Evolutionary conservation across 2,888 invertebrate genomes (phyloP), one percentile per base, ranked within the genome.

Genomic region (Noctua fimbriata): DNA sequence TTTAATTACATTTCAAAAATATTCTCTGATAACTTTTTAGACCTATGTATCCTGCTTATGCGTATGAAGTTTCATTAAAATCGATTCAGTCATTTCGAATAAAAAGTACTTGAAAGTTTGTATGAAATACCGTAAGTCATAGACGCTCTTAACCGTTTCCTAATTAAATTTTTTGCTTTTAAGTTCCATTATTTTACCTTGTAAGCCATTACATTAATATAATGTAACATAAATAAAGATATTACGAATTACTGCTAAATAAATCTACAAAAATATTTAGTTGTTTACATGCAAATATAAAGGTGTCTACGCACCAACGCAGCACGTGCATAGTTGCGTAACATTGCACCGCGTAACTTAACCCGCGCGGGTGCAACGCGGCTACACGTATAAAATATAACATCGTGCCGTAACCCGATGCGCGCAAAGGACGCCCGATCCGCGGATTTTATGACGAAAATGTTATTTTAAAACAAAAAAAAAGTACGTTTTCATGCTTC

Each of bases 261-360:
- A 28, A 60, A 60, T 28, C 28, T 10, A 32, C 32, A 21, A 21
- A 36, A 32, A 65, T 36, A 65, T 65, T 67, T 44, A 4, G n/a
- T 67, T 44, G 28, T 80, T 67, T 41, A 80, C 58, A 44, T 60
- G 6, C 16, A 60, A 79, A 66, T 47, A 72, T 79, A 79, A 79
- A 79, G 79, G 49, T 36, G 58, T 24, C 12, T 44, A 74, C 32
- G 52, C 49, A 80, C 41, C 32, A 67, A 12, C 44, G n/a, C 58
- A 67, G 44, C 81, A 80, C 79, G 79, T 81, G 74, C 28, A 32
- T 21, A 32, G 49, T 79, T 74, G 36, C 52, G 74, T 60, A 81
- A 80, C 44, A 67, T 41, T 21, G 32, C 14, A 81, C 78, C 67
- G 83, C 78, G 83, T 83, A 82, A 82, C 63, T 32, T 14, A 47